These are phyloP conservation scores for Melieria crassipennis DNA, from an alignment of 2,888 invertebrate species.

Conservation along the genomic window DNA sequence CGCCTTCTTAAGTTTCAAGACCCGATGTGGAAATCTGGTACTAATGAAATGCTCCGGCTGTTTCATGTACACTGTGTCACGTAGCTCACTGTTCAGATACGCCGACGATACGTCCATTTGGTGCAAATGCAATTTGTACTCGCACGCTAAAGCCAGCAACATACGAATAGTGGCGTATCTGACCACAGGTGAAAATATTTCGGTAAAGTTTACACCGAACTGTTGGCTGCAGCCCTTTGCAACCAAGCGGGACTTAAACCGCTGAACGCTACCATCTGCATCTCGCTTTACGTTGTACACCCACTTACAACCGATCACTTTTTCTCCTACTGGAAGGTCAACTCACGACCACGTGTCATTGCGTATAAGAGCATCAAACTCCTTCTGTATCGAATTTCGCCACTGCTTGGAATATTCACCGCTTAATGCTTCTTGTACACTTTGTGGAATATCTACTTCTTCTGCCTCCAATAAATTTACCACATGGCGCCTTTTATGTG, in stretches of 20 bases:
- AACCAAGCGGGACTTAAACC: conserved; percentile 37
- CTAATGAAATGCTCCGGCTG: too few species aligned
- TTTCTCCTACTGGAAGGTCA: conserved; percentile 5
- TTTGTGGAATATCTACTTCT: conserved; percentile 3
- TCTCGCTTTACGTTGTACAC: conserved; percentile 38
- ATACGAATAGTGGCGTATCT: conserved; percentile 43
- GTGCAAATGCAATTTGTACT: conserved; percentile 39
- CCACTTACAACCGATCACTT: conserved; percentile 36
- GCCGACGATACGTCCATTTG: conserved; percentile 45
- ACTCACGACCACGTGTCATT: background rate
- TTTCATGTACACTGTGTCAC: too few species aligned
- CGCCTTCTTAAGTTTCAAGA: background rate
- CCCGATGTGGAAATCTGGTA: background rate
- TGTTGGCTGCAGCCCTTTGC: conserved; percentile 43
- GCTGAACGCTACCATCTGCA: conserved; percentile 33
- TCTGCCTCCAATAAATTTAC: background rate
- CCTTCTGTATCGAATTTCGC: conserved; percentile 17
- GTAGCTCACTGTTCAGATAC: conserved; percentile 36
- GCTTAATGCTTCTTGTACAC: background rate
- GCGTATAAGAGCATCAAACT: background rate
- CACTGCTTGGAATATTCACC: background rate
- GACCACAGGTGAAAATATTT: conserved; percentile 43
- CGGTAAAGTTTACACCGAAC: conserved; percentile 38
- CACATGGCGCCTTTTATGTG: conserved; percentile 13
- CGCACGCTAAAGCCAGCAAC: conserved; percentile 40